Evolutionary conservation across 2,888 invertebrate species (phyloP), one percentile per base, ranked within the genome.

Genomic region (Orthonychiurus folsomi): DNA sequence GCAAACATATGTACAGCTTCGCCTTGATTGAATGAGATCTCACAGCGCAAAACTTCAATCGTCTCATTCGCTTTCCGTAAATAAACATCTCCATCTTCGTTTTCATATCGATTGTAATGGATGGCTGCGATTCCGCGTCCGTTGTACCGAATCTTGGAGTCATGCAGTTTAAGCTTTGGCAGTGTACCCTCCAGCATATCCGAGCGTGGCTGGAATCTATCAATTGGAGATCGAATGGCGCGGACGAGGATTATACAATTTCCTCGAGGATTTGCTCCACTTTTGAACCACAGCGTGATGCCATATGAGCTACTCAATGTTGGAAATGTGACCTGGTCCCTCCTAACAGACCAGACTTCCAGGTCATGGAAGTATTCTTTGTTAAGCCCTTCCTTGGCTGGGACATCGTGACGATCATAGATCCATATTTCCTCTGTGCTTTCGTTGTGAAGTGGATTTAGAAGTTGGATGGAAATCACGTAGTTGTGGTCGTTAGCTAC

Each of bases 251-350:
- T 21, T 0, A 93, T 89, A 1, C 88, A 85, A 59, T 89, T 89
- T 18, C 93, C 93, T 53, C 88, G 77, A 2, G 92, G 88, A 72
- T 85, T 83, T 0, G 75, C 74, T 1, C 93, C 93, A 76, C 92
- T 91, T 67, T 82, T 81, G 74, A 92, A 93, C 66, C 87, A 85
- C 50, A 93, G 75, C 0, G 88, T 84, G 48, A 93, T 81, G 3
- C 87, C 87, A 75, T 87, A 92, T 66, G 89, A 88, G 69, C 85
- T 87, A 61, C 93, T 92, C 0, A 91, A 86, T 0, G 88, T 85
- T 0, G 97, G 97, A 75, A 99, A 97, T 18, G 89, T 85, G 0
- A 89, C 87, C 62, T 93, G 78, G 77, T 96, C 94, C 28, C 89
- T 81, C 72, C 87, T 84, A 0, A 93, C 79, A 71, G 86, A 83